A percentile compares a stretch with the other conserved stretches of the same genome.
phyloP scores from a whole-genome alignment of 2,888 invertebrate genomes.

The Timema podura region DNA sequence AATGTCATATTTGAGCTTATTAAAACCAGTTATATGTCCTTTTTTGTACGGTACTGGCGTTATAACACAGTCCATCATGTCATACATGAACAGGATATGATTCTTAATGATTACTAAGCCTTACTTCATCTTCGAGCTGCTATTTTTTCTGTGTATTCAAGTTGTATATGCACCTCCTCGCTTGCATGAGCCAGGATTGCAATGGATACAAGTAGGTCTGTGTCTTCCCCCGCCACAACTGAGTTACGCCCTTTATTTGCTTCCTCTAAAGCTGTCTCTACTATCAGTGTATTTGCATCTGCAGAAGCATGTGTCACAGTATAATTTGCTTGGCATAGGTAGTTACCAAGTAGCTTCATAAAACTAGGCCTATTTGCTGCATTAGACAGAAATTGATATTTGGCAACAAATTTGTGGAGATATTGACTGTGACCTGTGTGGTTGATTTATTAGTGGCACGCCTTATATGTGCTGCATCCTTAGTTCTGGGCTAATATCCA shows the following conservation, averaged over 20 bases:
- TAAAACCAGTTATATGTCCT: background rate
- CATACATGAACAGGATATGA: background rate
- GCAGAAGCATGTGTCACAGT: background rate
- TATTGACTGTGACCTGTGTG: background rate
- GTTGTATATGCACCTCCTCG: background rate
- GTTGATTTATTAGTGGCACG: background rate
- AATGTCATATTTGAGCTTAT: background rate
- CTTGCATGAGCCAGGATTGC: constrained; percentile 2
- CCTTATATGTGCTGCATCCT: background rate
- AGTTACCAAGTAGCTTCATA: background rate
- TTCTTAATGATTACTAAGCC: background rate
- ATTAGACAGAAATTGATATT: background rate
- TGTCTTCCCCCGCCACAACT: constrained; percentile 6
- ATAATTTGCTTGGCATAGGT: constrained; percentile 7
- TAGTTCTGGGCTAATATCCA: background rate
- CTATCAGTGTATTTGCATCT: constrained; percentile 4
- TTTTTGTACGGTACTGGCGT: background rate
- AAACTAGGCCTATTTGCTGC: constrained; percentile 3
- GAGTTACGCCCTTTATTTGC: background rate
- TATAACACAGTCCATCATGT: constrained; percentile 6
- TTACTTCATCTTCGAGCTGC: background rate
- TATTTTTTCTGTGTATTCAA: background rate
- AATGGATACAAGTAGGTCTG: background rate
- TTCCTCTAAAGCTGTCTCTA: background rate
- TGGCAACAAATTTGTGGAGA: background rate